Base-by-base conservation (phyloP, 2,797 vertebrate species). In the Poeciliopsis gracilis region DNA sequence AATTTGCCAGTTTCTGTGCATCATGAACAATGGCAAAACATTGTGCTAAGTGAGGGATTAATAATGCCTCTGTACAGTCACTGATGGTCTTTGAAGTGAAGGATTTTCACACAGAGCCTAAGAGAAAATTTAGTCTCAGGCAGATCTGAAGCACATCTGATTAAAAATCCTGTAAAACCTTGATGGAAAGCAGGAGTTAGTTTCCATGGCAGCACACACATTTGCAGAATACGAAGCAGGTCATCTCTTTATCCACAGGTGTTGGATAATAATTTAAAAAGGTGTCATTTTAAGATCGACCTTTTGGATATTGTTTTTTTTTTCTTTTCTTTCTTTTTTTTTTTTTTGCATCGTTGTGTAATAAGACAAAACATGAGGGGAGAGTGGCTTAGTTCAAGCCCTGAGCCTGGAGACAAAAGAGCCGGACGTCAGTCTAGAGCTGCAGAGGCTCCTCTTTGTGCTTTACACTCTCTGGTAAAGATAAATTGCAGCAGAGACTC, bases 151-250 rank as follows among this genome's bases (percentile, higher is more conserved):
- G 70, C 86, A 51, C 75, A 79, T 85, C 85, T 82, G 49, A 90
- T 90, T 89, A 75, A 85, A 87, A 90, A 88, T 85, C 72, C 75
- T 47, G 76, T 38, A 80, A 82, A 91, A 81, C 79, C 85, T 89
- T 82, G 41, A 84, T 73, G 61, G 36, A 73, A 82, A 88, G 85
- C 63, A 61, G 61, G 80, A 77, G 67, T 78, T 11, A 75, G 94
- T 94, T 92, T 91, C 93, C 92, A 92, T 92, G 92, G 92, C 83
- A 93, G 88, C 93, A 61, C 73, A 77, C 73, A 66, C 75, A 89
- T 87, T 83, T 75, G 45, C 79, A 81, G 82, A 66, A 80, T 25
- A 61, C 53, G 71, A 87, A 90, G 85, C 86, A 87, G 87, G 89
- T 89, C 79, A 78, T 75, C 71, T 84, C 67, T 72, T 82, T 84